Base-by-base conservation (phyloP, 23 tunicate genomes). In the Clavelina lepadiformis region DNA sequence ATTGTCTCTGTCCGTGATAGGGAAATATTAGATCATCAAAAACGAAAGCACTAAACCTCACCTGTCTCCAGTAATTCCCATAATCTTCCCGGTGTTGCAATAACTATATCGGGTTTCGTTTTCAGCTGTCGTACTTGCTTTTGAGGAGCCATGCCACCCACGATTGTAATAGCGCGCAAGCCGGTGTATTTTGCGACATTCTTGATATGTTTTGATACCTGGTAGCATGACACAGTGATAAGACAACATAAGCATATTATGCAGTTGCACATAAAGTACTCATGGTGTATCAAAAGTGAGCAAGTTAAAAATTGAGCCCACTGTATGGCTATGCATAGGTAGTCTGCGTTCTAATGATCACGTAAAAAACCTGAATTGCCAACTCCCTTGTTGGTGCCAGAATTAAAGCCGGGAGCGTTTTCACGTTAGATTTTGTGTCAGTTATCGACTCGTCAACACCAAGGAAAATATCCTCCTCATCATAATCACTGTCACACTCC, bases 141-240 rank as follows among this genome's bases (percentile, higher is more conserved):
- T 55, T 84, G 87, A 20, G 71, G 52, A n/a, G 94, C 74, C 88
- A 93, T 79, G 19, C 98, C 98, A n/a, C 98, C 98, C 41, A 84
- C 88, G 20, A 93, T 63, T 3, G 79, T 73, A 23, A 59, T 55
- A 19, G 73, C 58, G 56, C 86, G 57, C 35, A 93, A 35, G 5
- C 71, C 74, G 1, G 69, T 61, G 69, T 83, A 79, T 46, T 78
- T 84, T 7, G 85, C 79, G 18, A 61, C 79, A 30, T 75, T 75
- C 19, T 32, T 63, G 21, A 89, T 35, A 67, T 89, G 97, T 3
- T 75, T 74, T 46, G 61, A 75, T 28, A 89, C 97, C 95, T 86
- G 61, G 5, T 47, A 41, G 20, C 46, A 33, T 24, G 8, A 11
- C 11, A 28, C 50, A 61, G 7, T n/a, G 60, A n/a, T 54, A 11